phyloP scores from a whole-genome alignment of 1,140 invertebrate genomes.

The Sinella curviseta region DNA sequence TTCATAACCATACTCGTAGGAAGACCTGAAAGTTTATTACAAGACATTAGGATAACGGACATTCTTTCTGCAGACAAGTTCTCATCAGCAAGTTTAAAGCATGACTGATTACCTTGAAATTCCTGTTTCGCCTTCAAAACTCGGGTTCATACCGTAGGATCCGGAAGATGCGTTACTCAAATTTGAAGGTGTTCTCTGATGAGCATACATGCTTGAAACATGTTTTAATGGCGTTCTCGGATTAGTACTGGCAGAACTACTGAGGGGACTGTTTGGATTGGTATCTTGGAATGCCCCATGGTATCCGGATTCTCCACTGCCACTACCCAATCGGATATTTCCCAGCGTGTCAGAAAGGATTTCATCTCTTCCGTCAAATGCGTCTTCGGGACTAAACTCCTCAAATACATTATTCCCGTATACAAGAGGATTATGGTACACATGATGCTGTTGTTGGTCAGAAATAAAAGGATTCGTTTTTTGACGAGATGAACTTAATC shows the following conservation, averaged over 20 bases:
- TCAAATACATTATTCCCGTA: conserved; percentile 18
- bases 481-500: not conserved
- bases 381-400: conserved; percentile 22
- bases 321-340: conserved; percentile 37
- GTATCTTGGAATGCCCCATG: conserved; percentile 36
- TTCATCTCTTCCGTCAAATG: not conserved
- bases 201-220: conserved; percentile 51
- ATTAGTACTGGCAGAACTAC: conserved; percentile 48
- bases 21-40: conserved; percentile 36
- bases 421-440: conserved; percentile 33
- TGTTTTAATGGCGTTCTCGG: conserved; percentile 50
- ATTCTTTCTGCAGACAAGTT: no score
- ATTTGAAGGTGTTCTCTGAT: conserved; percentile 70
- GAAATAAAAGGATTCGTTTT: conserved; percentile 11
- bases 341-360: not conserved
- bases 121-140: conserved; percentile 60
- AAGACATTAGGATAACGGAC: not conserved
- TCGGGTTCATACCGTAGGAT: conserved; percentile 58
- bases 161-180: conserved; percentile 63
- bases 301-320: conserved; percentile 41
- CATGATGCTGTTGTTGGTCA: conserved; percentile 28
- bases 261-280: conserved; percentile 29
- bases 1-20: conserved; percentile 43
- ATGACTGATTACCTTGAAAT: conserved; percentile 34
- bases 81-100: conserved; percentile 41